Conservation (phyloP, 2,888 invertebrate genomes). For the Dermolepida albohirtum region DNA sequence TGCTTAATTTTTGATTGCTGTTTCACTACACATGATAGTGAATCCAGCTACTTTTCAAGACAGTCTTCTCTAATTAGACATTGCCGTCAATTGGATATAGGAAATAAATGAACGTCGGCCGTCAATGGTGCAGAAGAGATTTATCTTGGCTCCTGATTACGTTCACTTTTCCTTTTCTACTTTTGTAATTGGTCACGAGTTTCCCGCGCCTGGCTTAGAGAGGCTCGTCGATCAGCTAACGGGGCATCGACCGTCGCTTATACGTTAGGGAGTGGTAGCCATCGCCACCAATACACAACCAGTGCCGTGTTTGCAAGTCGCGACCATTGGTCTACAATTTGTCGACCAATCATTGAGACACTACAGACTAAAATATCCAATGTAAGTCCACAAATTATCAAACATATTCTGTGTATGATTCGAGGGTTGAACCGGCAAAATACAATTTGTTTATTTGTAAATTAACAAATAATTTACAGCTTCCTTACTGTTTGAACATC, state of each 20-base stretch:
- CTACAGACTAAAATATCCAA: slow-evolving; percentile 79
- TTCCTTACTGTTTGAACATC: slow-evolving; percentile 44
- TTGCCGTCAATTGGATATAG: slow-evolving; percentile 4
- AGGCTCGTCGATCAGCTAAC: slow-evolving; percentile 60
- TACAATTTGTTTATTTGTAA: slow-evolving; percentile 55
- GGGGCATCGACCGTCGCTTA: slow-evolving; percentile 63
- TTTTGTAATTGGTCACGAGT: slow-evolving; percentile 63
- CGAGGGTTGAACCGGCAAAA: slow-evolving; percentile 60
- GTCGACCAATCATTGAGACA: slow-evolving; percentile 92
- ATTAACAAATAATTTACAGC: slow-evolving; percentile 44
- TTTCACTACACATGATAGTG: too few relatives aligned
- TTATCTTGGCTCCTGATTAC: slow-evolving; percentile 38
- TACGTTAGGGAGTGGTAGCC: slow-evolving; percentile 74
- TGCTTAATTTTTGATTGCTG: too few relatives aligned
- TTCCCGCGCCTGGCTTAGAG: slow-evolving; percentile 61
- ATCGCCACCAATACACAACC: slow-evolving; percentile 79
- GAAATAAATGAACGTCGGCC: slow-evolving; percentile 28
- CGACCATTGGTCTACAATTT: slow-evolving; percentile 87
- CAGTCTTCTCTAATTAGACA: not conserved
- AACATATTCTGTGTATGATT: slow-evolving; percentile 64
- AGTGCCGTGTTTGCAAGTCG: slow-evolving; percentile 75
- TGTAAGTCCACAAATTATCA: slow-evolving; percentile 81
- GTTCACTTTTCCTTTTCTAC: slow-evolving; percentile 58
- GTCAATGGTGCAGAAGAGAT: slow-evolving; percentile 38
- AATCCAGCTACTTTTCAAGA: too few relatives aligned